Base-by-base conservation (phyloP, 1,140 invertebrate species). In the Amyelois transitella region DNA sequence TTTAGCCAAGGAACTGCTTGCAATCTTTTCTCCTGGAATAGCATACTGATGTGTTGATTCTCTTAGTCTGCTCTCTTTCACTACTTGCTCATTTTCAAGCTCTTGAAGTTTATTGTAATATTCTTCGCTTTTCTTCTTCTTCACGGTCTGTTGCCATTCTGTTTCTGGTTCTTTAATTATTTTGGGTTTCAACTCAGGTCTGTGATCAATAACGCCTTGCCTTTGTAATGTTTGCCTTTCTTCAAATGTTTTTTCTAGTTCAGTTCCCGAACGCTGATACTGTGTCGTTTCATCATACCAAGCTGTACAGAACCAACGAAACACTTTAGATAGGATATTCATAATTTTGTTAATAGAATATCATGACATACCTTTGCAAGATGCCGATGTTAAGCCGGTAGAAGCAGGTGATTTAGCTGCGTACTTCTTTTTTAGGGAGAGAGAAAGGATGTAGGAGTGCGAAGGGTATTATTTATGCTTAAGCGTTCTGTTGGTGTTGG, bases 201-300 rank as follows among this genome's bases (percentile, higher is more conserved):
- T 89, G 45, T 90, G 84, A 20, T 90, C 90, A 60, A 92, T 90
- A 18, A 90, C 90, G 50, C 90, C 91, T 63, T 91, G 89, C 58
- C 94, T 91, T 57, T 91, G 90, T 62, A 92, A 83, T 43, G 88
- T 90, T 73, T 94, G 92, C 57, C 95, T 92, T 78, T 97, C 96
- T 81, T 97, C 95, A 76, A 97, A 97, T 19, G 95, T 92, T 81
- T 93, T 93, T 72, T 96, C 94, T 58, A 97, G 87, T 86, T 97
- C 96, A 48, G 93, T 95, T 72, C 95, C 94, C 88, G 94, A 90
- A 57, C 95, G 92, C 83, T 97, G 96, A 82, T 96, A 97, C 77
- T 92, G 92, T 63, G 93, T 91, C 72, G 96, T 91, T 77, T 95
- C 95, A 90, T 98, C 96, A 89, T 98, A 97, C 96, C 96, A 97